Percentiles rank a stretch among this genome's conserved stretches.
Evolutionary conservation across 2,888 invertebrate genomes (phyloP).

Genomic region (Andrena haemorrhoa): DNA sequence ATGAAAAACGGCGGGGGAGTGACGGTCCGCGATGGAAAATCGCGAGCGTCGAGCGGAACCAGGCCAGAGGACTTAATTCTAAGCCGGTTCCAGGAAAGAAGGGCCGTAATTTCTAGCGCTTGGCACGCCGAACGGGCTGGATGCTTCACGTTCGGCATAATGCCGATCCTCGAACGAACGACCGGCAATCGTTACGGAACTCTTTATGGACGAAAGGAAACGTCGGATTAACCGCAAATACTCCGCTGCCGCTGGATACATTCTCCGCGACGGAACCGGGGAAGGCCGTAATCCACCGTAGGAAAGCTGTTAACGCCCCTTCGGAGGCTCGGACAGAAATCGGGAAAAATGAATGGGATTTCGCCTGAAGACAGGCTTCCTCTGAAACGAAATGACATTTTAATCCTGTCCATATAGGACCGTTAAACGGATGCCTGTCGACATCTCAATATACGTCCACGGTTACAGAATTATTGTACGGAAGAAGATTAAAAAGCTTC

Average conservation of each 20-base stretch:
- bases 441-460: conserved; percentile 27
- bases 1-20: neutral
- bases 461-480: conserved; percentile 28
- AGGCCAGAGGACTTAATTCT: neutral
- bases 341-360: conserved; percentile 33
- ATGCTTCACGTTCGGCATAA: neutral
- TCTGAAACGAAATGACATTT: conserved; percentile 40
- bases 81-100: neutral
- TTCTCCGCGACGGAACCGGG: neutral
- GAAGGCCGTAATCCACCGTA: neutral
- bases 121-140: neutral
- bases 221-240: neutral
- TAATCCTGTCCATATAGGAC: conserved; percentile 36
- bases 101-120: neutral
- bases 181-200: neutral
- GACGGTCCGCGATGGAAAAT: neutral
- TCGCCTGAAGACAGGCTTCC: conserved; percentile 15
- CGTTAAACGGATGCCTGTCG: conserved; percentile 37
- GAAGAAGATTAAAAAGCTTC: conserved; percentile 25
- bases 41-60: neutral
- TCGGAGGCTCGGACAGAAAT: neutral
- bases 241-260: neutral
- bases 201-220: neutral
- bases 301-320: conserved; percentile 9
- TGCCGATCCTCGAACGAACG: neutral